Percentiles rank a stretch among this genome's conserved stretches.
Conservation (phyloP, 2,797 vertebrate species). For the Sebastes nivosus region DNA sequence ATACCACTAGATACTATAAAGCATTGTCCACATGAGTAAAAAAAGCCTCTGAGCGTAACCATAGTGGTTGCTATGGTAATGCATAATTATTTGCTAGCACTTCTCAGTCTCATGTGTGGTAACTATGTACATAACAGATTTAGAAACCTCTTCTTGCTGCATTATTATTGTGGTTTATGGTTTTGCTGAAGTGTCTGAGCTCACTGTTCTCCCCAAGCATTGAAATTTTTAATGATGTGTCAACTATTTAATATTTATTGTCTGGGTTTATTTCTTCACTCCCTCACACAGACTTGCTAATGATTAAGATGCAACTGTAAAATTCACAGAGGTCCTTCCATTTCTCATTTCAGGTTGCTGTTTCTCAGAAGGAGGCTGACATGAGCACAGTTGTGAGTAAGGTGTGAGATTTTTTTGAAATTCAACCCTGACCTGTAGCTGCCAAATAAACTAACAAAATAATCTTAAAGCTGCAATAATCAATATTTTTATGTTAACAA, state of each 20-base stretch:
- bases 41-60: constrained; percentile 29
- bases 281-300: neutral
- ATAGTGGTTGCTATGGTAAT: constrained; percentile 58
- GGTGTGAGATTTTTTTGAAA: constrained; percentile 41
- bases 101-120: constrained; percentile 44
- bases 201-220: neutral
- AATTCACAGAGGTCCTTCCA: constrained; percentile 28
- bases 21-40: constrained; percentile 19
- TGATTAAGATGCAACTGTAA: constrained; percentile 5
- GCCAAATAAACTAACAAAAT: neutral
- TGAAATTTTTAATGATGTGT: neutral
- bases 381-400: constrained; percentile 37
- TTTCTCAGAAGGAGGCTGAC: constrained; percentile 59
- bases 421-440: neutral
- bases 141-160: constrained; percentile 27
- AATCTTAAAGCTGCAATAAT: neutral
- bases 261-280: neutral
- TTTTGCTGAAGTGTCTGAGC: constrained; percentile 1
- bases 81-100: constrained; percentile 47
- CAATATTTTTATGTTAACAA: neutral
- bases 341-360: constrained; percentile 65
- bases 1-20: constrained; percentile 8
- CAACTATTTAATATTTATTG: neutral
- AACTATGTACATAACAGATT: constrained; percentile 49
- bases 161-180: constrained; percentile 18